Evolutionary conservation across 1,140 invertebrate species (phyloP), one percentile per base, ranked within the genome.

Genomic region (Eumeta japonica): DNA sequence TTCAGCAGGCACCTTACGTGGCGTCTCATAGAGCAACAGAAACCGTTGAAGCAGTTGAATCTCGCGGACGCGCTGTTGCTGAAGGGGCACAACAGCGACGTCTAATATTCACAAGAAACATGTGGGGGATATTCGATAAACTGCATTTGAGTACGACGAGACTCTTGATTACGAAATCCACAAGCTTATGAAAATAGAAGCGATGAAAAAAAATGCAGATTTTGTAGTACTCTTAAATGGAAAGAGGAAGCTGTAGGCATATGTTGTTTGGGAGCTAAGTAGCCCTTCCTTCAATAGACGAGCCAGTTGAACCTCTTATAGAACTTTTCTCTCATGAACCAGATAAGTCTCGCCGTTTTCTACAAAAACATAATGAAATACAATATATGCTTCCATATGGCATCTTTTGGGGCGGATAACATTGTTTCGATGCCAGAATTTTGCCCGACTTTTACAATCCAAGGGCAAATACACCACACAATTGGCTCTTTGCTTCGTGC

Each of bases 191-290:
- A 24, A 7, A 7, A 7, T 7, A 7, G 20, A 24, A 7, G 20
- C 20, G 7, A 7, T 24, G 20, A 24, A 24, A n/a, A n/a, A n/a
- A n/a, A n/a, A n/a, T n/a, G n/a, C n/a, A n/a, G n/a, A 49, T 48
- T 45, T 50, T 52, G 50, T 37, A 41, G 38, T 41, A 46, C 50
- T 39, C 45, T 50, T 43, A 52, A 52, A 45, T 52, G 46, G 46
- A 52, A 49, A 46, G 46, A 52, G 45, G 46, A 48, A 48, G 41
- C 43, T 41, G 40, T 39, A n/a, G n/a, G n/a, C n/a, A n/a, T n/a
- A n/a, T n/a, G n/a, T n/a, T n/a, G n/a, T n/a, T n/a, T n/a, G n/a
- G 37, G 48, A 42, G 30, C 44, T 47, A 42, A n/a, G n/a, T n/a
- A n/a, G 36, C 12, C 35, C 41, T 48, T 45, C 45, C 50, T 42